Conservation (phyloP, 2,888 invertebrate genomes). For the Latrodectus elegans region DNA sequence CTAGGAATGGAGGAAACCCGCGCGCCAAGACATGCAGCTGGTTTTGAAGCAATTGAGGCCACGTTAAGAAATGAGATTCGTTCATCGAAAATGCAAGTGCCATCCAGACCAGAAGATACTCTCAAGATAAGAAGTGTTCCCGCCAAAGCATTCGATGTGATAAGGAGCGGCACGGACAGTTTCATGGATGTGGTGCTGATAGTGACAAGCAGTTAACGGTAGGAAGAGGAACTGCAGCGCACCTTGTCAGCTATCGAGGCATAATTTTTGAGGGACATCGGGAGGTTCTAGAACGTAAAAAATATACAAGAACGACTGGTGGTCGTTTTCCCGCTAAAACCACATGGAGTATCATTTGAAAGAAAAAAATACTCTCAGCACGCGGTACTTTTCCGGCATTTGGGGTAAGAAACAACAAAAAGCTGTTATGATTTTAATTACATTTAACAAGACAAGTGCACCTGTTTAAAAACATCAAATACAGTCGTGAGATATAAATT, state of each 20-base stretch:
- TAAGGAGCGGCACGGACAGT: conserved; percentile 1
- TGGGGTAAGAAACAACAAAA: too few species aligned
- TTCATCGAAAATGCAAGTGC: too few species aligned
- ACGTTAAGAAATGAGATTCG: too few species aligned
- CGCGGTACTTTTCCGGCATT: neutral
- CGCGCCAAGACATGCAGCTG: too few species aligned
- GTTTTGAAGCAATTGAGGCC: too few species aligned
- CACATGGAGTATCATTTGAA: neutral
- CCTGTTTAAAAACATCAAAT: too few species aligned
- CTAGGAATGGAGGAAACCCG: too few species aligned
- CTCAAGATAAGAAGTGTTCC: too few species aligned
- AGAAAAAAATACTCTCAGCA: neutral
- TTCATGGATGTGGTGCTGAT: conserved; percentile 37
- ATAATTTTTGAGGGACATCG: neutral
- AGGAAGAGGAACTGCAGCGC: conserved; percentile 20
- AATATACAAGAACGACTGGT: neutral
- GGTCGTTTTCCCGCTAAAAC: neutral
- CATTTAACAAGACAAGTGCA: too few species aligned
- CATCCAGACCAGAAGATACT: too few species aligned
- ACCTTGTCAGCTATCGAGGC: conserved; percentile 13
- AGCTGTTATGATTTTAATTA: too few species aligned
- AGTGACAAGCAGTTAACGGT: conserved; percentile 48
- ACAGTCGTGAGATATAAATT: too few species aligned
- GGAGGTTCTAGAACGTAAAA: neutral
- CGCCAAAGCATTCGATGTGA: neutral